Evolutionary conservation across 2,888 invertebrate species (phyloP).

Genomic region (Byasa hedistus): DNA sequence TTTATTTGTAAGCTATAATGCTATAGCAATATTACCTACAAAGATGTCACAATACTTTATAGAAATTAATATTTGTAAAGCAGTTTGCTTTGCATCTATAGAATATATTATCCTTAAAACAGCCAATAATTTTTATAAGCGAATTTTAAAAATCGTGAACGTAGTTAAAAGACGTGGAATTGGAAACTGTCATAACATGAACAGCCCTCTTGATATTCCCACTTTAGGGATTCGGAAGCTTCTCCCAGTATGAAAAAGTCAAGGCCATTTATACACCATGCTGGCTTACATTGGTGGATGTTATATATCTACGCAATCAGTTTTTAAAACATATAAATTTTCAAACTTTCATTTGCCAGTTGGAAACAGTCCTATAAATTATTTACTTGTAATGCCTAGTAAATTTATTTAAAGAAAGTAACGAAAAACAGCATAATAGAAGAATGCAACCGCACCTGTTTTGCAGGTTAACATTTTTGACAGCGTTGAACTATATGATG

Average conservation of each 20-base stretch:
- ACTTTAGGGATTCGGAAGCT: too few relatives aligned
- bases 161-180: background rate
- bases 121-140: too few relatives aligned
- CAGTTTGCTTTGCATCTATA: too few relatives aligned
- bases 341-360: too few relatives aligned
- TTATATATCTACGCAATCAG: too few relatives aligned
- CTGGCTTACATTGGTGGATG: too few relatives aligned
- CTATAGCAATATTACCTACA: constrained; percentile 7
- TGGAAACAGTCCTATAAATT: too few relatives aligned
- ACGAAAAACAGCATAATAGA: background rate
- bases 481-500: constrained; percentile 48
- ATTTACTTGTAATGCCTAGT: background rate
- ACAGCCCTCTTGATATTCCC: too few relatives aligned
- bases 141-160: background rate
- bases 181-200: background rate
- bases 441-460: constrained; percentile 41
- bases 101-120: too few relatives aligned
- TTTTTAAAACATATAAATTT: too few relatives aligned
- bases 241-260: too few relatives aligned
- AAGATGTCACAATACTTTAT: constrained; percentile 56
- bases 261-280: too few relatives aligned
- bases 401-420: background rate
- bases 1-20: constrained; percentile 12
- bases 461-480: constrained; percentile 36
- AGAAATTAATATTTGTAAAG: background rate